Evolutionary conservation across 2,797 vertebrate species (phyloP), one percentile per base, ranked within the genome.

Genomic region (Coranthus polyacanthus): DNA sequence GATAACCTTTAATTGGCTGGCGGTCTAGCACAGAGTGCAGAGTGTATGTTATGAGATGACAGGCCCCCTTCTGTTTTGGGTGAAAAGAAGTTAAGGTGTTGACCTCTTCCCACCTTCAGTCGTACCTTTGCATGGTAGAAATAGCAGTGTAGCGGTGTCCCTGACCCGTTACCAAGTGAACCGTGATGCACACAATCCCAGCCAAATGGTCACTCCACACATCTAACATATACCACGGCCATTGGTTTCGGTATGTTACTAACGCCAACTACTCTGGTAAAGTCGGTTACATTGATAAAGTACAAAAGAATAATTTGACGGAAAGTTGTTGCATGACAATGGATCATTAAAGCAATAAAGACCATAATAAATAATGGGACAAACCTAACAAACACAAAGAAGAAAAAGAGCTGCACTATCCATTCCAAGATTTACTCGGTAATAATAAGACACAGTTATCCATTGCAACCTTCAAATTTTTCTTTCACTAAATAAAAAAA

Each of bases 1-100:
- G 83, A 87, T 92, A 89, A 90, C 88, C 82, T 86, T 90, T 92
- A 92, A 90, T 90, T 91, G 84, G 72, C 54, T 57, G 60, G 61
- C 62, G 84, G 84, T 88, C 75, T 86, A 54, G 73, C 73, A 57
- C 43, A 73, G 79, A 70, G 72, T 70, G 66, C 71, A 77, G 54
- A 59, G 55, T 64, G 18, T 34, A 58, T 5, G 17, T 67, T 73
- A 52, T 66, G 44, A 65, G 58, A 79, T 36, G 53, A 26, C 45
- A 60, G 65, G 68, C 65, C 56, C 47, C 56, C 75, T 39, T 45
- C 44, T 44, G 71, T 61, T 78, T 72, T 67, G 21, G 65, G 49
- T 68, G 73, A 73, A 73, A 72, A 45, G 72, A 79, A 81, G 82
- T 75, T 83, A 75, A 84, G 73, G 46, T 59, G 56, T 43, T 88